phyloP scores from a whole-genome alignment of 2,888 invertebrate genomes.

The Gryllus longicercus region DNA sequence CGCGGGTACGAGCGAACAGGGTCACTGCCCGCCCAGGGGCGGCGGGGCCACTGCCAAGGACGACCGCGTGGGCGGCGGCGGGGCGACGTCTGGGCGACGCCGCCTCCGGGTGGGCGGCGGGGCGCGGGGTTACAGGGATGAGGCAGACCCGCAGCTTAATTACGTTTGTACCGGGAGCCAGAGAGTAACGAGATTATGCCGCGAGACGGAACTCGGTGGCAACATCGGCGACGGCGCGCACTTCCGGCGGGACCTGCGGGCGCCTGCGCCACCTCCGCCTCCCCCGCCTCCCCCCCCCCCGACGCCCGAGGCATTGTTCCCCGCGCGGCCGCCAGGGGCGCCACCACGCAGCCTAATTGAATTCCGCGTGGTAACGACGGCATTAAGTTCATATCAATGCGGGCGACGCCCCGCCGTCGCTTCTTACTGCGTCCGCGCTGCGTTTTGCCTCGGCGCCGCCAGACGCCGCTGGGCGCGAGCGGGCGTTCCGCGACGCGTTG shows the following conservation, averaged over 20 bases:
- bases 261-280: background rate
- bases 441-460: background rate
- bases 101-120: too few species aligned
- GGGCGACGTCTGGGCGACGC: too few species aligned
- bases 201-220: background rate
- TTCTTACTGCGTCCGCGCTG: background rate
- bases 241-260: background rate
- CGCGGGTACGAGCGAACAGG: too few species aligned
- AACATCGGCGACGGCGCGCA: background rate
- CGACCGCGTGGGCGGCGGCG: too few species aligned
- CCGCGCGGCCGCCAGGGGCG: slow-evolving; percentile 17
- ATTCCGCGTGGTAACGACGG: background rate
- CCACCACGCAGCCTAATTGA: background rate
- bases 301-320: background rate
- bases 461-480: background rate
- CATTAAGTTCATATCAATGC: slow-evolving; percentile 17
- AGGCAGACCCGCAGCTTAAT: background rate
- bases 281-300: background rate
- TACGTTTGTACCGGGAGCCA: slow-evolving; percentile 17
- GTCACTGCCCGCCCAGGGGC: too few species aligned
- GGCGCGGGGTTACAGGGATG: too few species aligned
- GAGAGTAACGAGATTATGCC: slow-evolving; percentile 4
- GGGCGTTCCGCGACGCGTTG: background rate
- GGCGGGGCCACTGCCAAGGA: too few species aligned
- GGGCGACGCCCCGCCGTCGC: background rate